phyloP scores from a whole-genome alignment of 1,140 invertebrate genomes.

The Drosophila ohnishii region DNA sequence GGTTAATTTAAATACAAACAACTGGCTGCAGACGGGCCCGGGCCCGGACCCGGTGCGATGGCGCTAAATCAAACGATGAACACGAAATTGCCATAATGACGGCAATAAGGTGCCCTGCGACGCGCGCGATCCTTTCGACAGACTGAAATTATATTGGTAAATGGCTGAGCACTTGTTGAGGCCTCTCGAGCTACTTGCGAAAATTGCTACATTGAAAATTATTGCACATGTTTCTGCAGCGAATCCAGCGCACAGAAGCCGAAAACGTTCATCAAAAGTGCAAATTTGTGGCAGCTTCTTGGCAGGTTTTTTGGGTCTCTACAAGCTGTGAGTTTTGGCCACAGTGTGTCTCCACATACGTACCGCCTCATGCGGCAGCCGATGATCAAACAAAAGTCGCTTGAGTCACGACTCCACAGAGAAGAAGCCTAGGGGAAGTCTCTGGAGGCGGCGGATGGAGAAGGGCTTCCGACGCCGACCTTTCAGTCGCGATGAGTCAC shows the following conservation, averaged over 20 bases:
- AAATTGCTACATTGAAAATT: slow-evolving; percentile 34
- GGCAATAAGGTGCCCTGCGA: slow-evolving; percentile 36
- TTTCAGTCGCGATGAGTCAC: slow-evolving; percentile 7
- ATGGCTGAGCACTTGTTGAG: slow-evolving; percentile 62
- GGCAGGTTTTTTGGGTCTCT: slow-evolving; percentile 8
- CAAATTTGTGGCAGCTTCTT: slow-evolving; percentile 70
- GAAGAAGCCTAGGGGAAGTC: slow-evolving; percentile 1
- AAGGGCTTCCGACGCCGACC: background rate
- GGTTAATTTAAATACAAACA: slow-evolving; percentile 69
- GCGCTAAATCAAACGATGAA: slow-evolving; percentile 75
- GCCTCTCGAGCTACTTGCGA: slow-evolving; percentile 49
- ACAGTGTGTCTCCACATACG: slow-evolving; percentile 15
- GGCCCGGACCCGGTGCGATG: slow-evolving; percentile 23
- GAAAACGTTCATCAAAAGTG: slow-evolving; percentile 60
- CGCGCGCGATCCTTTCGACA: slow-evolving; percentile 12
- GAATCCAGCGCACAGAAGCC: slow-evolving; percentile 57
- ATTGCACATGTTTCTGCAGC: slow-evolving; percentile 58
- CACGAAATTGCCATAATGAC: slow-evolving; percentile 79
- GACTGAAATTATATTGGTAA: slow-evolving; percentile 61
- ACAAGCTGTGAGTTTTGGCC: background rate
- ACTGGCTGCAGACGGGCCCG: slow-evolving; percentile 20
- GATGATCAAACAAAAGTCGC: slow-evolving; percentile 53
- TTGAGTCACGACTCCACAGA: slow-evolving; percentile 51
- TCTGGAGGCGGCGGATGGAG: too few relatives aligned
- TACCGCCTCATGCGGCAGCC: slow-evolving; percentile 18